phyloP scores from a whole-genome alignment of 2,113 vertebrate species.

The Seriola rivoliana region DNA sequence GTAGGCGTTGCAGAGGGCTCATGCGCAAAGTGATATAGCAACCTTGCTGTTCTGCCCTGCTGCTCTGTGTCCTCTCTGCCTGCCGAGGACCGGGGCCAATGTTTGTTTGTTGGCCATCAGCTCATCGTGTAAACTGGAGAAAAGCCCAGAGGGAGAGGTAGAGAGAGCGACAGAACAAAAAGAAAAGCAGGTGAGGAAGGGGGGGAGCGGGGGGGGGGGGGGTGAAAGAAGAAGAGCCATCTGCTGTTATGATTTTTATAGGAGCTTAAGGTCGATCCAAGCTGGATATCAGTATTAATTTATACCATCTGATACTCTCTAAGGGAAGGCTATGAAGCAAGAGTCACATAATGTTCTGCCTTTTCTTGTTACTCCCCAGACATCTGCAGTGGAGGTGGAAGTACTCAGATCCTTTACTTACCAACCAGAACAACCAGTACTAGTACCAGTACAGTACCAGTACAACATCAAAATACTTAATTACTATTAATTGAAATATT shows the following conservation, averaged over 20 bases:
- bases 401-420: not conserved
- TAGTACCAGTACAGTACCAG: not conserved
- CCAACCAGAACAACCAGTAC: not conserved
- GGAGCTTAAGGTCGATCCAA: slow-evolving; percentile 42
- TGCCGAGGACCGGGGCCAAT: slow-evolving; percentile 69
- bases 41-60: slow-evolving; percentile 73
- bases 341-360: not conserved
- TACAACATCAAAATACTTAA: too few relatives aligned
- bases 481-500: too few relatives aligned
- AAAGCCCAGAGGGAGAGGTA: slow-evolving; percentile 66
- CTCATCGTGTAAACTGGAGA: slow-evolving; percentile 74
- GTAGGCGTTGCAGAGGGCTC: slow-evolving; percentile 72
- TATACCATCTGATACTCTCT: slow-evolving; percentile 5
- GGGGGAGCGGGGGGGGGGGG: slow-evolving; percentile 17
- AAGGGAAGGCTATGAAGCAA: not conserved
- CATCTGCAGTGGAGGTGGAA: not conserved
- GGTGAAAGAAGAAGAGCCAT: slow-evolving; percentile 42
- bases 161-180: not conserved
- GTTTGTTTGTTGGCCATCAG: slow-evolving; percentile 76
- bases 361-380: not conserved
- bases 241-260: slow-evolving; percentile 49
- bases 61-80: slow-evolving; percentile 66
- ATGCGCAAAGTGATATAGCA: slow-evolving; percentile 64
- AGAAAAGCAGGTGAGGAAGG: slow-evolving; percentile 41
- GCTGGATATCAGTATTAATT: slow-evolving; percentile 43